phyloP scores from a whole-genome alignment of 2,888 invertebrate species.

The Antitype chi region DNA sequence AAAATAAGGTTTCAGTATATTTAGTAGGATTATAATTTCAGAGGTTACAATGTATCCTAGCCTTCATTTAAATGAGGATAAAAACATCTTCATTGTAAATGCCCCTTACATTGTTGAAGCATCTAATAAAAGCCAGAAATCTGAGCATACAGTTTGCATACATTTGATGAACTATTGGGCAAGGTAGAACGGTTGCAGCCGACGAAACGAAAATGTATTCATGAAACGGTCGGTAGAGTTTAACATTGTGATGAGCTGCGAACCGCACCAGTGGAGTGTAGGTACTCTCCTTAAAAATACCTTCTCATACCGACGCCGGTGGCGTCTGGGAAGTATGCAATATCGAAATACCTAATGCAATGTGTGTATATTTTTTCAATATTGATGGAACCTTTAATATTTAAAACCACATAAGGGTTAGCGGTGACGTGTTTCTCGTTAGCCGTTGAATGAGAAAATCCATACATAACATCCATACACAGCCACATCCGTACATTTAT shows the following conservation, averaged over 20 bases:
- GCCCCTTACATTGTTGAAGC: background rate
- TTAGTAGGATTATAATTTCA: background rate
- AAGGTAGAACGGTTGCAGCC: conserved; percentile 17
- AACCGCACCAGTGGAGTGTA: conserved; percentile 16
- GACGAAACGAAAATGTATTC: conserved; percentile 54
- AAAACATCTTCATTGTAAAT: background rate
- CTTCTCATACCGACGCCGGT: background rate
- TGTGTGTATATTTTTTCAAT: conserved; percentile 29
- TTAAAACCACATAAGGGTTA: background rate
- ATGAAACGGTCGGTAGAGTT: conserved; percentile 46
- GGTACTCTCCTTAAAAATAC: conserved; percentile 55
- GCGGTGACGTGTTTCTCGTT: background rate
- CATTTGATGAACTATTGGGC: conserved; percentile 40
- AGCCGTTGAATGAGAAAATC: background rate
- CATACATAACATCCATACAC: too few relatives aligned
- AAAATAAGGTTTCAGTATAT: background rate
- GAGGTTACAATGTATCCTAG: too few relatives aligned
- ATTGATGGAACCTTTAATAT: background rate
- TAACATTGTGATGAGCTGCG: conserved; percentile 52
- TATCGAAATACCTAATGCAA: conserved; percentile 41
- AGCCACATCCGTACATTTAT: too few relatives aligned
- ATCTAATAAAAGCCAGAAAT: conserved; percentile 30
- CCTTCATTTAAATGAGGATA: background rate
- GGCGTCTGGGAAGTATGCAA: conserved; percentile 7
- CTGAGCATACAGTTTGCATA: conserved; percentile 31